Base-by-base conservation (phyloP, 2,888 invertebrate genomes). In the Thelaira solivaga region DNA sequence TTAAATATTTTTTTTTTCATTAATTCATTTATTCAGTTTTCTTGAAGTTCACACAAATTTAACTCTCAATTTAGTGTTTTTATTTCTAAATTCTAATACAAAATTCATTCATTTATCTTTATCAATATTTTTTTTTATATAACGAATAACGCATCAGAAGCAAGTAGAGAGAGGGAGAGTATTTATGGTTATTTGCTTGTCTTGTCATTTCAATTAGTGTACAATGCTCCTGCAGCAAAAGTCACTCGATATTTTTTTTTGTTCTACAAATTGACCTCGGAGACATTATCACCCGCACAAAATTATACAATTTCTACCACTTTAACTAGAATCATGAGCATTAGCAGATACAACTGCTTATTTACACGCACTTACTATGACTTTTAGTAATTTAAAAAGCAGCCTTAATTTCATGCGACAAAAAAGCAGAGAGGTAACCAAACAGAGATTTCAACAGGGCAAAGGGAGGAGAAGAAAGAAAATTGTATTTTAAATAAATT, bases 251-350 rank as follows among this genome's bases (percentile, higher is more conserved):
- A 53, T 53, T 43, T 31, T 45, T 39, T 26, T 24, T 47, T 49
- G 11, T 29, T 69, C 26, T 64, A 64, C 26, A 55, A 72, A 71
- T 65, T 78, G 78, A 78, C 74, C 78, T 71, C 55, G 41, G 45
- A 18, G 55, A 61, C 69, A 69, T 71, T 69, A 78, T 69, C 78
- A 78, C 75, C 78, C 74, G 78, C 78, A 78, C 75, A 74, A 61
- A 65, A 65, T 61, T 34, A 64, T 43, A 77, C 57, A 59, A 69
- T 47, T 36, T 65, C 22, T 53, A 61, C 26, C 64, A 76, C 71
- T 76, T 65, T 36, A 71, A 59, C 7, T 13, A n/a, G n/a, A n/a
- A 22, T 20, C 57, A 59, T 51, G 64, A 55, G 64, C 41, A n/a
- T n/a, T n/a, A n/a, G 57, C 29, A 59, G 31, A 39, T 59, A 16